Evolutionary conservation across 2,113 vertebrate genomes (phyloP), one percentile per base, ranked within the genome.

Genomic region (Brachirus orientalis): DNA sequence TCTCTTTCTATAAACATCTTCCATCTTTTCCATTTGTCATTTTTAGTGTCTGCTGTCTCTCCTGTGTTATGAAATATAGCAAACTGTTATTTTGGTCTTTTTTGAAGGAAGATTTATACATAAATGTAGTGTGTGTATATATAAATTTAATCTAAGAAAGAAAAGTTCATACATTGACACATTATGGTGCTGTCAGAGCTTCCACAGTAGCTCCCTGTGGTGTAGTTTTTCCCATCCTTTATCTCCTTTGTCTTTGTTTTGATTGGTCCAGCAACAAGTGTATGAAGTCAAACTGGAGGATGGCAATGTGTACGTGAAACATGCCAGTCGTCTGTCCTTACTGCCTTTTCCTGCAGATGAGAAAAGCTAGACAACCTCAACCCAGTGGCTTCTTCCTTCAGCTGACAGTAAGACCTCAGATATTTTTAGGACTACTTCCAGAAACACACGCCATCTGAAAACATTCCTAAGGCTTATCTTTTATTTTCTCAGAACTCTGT

Each of bases 271-370:
- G 91, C 92, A 92, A 91, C 85, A 83, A 73, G 89, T 93, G 53
- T 85, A 91, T 65, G 86, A 91, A 72, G 89, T 92, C 57, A 93
- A 92, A 73, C 67, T 90, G 64, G 89, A 92, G 43, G 87, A 91
- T 3, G 88, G 80, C 48, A 83, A 73, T 11, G 89, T 93, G 54
- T 90, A 86, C 4, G 88, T 93, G 77, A 92, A 90, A 82, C 90
- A 93, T 11, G 10, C 20, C 19, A 75, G 77, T 56, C 60, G n/a
- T 69, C 92, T 93, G 12, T 92, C 90, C 12, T 47, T 93, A 11
- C 58, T 84, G 55, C 78, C 88, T 47, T 89, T 92, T 55, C 75
- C 79, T 37, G 60, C 37, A 1, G 67, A 64, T 56, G 14, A 61
- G 54, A 81, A 83, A 82, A 84, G 55, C 44, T 87, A 76, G 91